phyloP scores from a whole-genome alignment of 2,113 vertebrate species.

The Blennius ocellaris region DNA sequence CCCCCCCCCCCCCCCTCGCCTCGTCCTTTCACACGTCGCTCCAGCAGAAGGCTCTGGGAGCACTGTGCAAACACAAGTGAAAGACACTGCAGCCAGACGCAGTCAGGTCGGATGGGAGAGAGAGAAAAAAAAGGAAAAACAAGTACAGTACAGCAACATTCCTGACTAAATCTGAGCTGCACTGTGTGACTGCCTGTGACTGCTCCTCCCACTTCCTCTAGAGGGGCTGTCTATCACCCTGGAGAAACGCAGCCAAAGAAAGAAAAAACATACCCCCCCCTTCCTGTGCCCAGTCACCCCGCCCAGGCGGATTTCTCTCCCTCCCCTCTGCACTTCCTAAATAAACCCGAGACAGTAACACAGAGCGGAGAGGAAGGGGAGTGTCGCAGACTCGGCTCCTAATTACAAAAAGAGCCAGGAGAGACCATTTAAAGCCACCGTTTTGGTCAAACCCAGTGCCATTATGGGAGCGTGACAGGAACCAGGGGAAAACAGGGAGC shows the following conservation, averaged over 20 bases:
- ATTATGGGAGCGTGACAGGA: constrained; percentile 40
- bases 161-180: constrained; percentile 76
- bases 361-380: constrained; percentile 69
- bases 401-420: constrained; percentile 68
- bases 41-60: constrained; percentile 21
- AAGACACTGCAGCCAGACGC: constrained; percentile 40
- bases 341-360: constrained; percentile 76
- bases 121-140: constrained; percentile 56
- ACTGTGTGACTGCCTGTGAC: constrained; percentile 59
- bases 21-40: constrained; percentile 54
- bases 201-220: constrained; percentile 80
- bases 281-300: constrained; percentile 67
- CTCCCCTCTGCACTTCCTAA: constrained; percentile 82
- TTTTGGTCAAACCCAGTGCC: constrained; percentile 52
- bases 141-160: constrained; percentile 81
- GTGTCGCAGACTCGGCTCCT: constrained; percentile 63
- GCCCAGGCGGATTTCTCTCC: constrained; percentile 76
- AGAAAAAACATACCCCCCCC: constrained; percentile 7
- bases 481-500: constrained; percentile 15
- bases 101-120: constrained; percentile 55
- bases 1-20: constrained; percentile 33
- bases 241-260: constrained; percentile 67
- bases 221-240: constrained; percentile 68
- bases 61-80: constrained; percentile 18
- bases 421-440: constrained; percentile 70